Evolutionary conservation across 2,797 vertebrate genomes (phyloP), one percentile per base, ranked within the genome.

Genomic region (Valencia hispanica): DNA sequence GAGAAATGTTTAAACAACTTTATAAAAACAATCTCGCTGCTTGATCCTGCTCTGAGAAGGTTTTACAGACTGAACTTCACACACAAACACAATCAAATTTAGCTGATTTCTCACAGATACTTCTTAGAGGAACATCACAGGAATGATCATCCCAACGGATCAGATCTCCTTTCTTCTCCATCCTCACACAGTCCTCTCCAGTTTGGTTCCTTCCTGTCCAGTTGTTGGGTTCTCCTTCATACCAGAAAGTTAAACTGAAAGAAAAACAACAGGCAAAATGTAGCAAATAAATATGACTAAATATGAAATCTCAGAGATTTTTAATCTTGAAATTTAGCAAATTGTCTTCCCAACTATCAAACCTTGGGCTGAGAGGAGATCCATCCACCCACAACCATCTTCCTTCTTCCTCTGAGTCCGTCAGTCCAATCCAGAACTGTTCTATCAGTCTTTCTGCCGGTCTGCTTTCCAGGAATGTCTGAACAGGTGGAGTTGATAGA

Each of bases 401-500:
- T 0, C 0, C n/a, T 63, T 93, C 93, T 1, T 0, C 0, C 14
- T n/a, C 0, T 1, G 36, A 61, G 81, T 94, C 91, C 2, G 90
- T 91, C 81, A 93, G 87, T 65, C 92, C 90, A 5, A 93, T 94
- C 91, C 92, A 94, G 82, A 92, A 94, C 53, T 32, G 81, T n/a
- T 83, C 79, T 0, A n/a, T 25, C 0, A 4, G 41, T 4, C 41
- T 43, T 4, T n/a, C n/a, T n/a, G n/a, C n/a, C 5, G 86, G 0
- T n/a, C 0, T 68, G 0, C 0, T 0, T 1, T 15, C 8, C 65
- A 92, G 70, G 47, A 90, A 93, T 0, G 0, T 4, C 92, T 92
- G 50, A 68, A 68, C 2, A 79, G 9, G 18, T 55, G 48, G 55
- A 55, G 25, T 17, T 7, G 30, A 5, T 47, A 39, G 41, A 10